Evolutionary conservation across 2,888 invertebrate species (phyloP).

Genomic region (Sarcophaga subvicina): DNA sequence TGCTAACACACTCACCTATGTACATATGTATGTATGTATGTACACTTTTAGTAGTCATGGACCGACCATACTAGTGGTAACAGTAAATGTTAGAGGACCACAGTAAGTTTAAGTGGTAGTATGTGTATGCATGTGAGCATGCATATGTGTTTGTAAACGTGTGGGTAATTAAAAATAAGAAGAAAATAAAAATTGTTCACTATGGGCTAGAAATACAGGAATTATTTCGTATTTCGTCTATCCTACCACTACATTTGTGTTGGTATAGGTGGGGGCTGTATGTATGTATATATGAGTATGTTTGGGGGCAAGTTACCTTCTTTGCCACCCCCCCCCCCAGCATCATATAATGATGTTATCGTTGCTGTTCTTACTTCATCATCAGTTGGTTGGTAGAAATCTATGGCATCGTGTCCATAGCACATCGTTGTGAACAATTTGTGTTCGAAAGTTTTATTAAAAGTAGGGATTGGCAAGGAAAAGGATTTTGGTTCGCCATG

Average conservation of each 20-base stretch:
- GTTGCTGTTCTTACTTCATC: constrained; percentile 24
- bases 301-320: background rate
- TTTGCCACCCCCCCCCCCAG: background rate
- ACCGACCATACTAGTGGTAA: background rate
- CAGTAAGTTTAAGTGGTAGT: constrained; percentile 28
- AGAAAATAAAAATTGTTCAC: constrained; percentile 60
- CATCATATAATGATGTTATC: background rate
- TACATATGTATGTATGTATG: constrained; percentile 10
- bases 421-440: constrained; percentile 37
- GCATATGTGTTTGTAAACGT: constrained; percentile 52
- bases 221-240: constrained; percentile 66
- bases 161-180: constrained; percentile 69
- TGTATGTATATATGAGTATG: too few relatives aligned
- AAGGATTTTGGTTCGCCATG: background rate
- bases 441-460: constrained; percentile 20
- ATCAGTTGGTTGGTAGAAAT: constrained; percentile 50
- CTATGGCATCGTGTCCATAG: constrained; percentile 30
- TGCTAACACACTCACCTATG: constrained; percentile 10
- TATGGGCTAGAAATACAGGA: constrained; percentile 67
- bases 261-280: too few relatives aligned
- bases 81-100: constrained; percentile 36
- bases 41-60: background rate
- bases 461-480: background rate
- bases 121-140: constrained; percentile 1
- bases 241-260: background rate